Evolutionary conservation across 37 sponge, comb jelly and placozoan species (phyloP).

Genomic region (Petrosia ficiformis): DNA sequence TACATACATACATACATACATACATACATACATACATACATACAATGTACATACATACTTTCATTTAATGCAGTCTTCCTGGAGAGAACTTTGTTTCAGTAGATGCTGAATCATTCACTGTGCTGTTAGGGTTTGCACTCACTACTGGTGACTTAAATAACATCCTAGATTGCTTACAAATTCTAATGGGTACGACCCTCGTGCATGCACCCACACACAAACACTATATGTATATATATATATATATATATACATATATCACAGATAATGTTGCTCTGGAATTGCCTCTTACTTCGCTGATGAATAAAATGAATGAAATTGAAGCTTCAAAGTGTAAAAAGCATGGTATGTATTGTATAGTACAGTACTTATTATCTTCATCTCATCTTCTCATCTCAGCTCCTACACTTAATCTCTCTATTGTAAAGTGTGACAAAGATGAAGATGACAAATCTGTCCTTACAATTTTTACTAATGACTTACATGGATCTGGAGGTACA

Average conservation of each 20-base stretch:
- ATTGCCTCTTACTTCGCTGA: slow-evolving; percentile 17
- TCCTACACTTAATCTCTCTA: neutral
- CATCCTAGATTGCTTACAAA: slow-evolving; percentile 51
- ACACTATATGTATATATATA: neutral
- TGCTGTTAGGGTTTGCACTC: slow-evolving; percentile 48
- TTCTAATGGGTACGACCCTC: slow-evolving; percentile 41
- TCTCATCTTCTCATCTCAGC: neutral
- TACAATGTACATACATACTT: no score
- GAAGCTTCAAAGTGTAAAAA: slow-evolving; percentile 15
- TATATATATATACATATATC: neutral
- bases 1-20: no score
- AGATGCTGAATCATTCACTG: slow-evolving; percentile 31
- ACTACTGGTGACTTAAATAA: slow-evolving; percentile 69
- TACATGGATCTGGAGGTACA: neutral
- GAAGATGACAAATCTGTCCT: slow-evolving; percentile 37
- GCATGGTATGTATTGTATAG: slow-evolving; percentile 37
- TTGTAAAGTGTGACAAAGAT: slow-evolving; percentile 16
- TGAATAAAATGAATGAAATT: slow-evolving; percentile 39
- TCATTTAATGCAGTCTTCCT: slow-evolving; percentile 10
- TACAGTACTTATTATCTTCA: no score
- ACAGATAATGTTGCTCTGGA: slow-evolving; percentile 42
- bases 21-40: no score
- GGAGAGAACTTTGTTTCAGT: slow-evolving; percentile 31
- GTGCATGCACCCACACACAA: no score
- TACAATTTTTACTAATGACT: slow-evolving; percentile 4